Base-by-base conservation (phyloP, 2,797 vertebrate genomes). In the Sebastes oblongus region DNA sequence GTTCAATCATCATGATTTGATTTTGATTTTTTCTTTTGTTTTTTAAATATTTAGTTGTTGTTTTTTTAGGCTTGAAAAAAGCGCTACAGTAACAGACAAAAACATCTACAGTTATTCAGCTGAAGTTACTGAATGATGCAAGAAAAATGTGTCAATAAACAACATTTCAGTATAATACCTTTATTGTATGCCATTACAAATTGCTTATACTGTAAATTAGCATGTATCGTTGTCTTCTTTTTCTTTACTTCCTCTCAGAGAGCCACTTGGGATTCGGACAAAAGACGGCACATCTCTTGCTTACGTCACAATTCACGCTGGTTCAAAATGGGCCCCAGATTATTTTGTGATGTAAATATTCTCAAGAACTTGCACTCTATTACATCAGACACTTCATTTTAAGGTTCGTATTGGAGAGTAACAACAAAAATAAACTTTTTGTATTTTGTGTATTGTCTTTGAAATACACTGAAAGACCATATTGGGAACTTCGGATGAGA, bases 301-400 rank as follows among this genome's bases (percentile, higher is more conserved):
- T 78, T 59, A 46, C 69, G 54, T 71, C 46, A 77, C 55, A 74
- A 75, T 73, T 76, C 36, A 80, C 22, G 14, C n/a, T 39, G 4
- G 27, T 77, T 77, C 54, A 56, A 72, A 55, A 73, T 56, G 55
- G 58, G 59, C 27, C 54, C 2, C 5, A 64, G 54, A 59, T 71
- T 29, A 65, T 22, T 66, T 58, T 50, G 6, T 73, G 54, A 81
- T 24, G 42, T 9, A 71, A 79, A 79, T 72, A 66, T 65, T 77
- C 32, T 59, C 42, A 78, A 78, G 32, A 58, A 73, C 46, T 85
- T 89, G 74, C 85, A 74, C 20, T n/a, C 16, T n/a, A 5, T 86
- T 91, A 69, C 68, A 83, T 91, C 80, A 88, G 66, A 72, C 11
- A n/a, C n/a, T 75, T 73, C 1, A 54, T 66, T 84, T 76, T 46